Evolutionary conservation across 2,113 vertebrate species (phyloP), one percentile per base, ranked within the genome.

Genomic region (Apteryx mantelli): DNA sequence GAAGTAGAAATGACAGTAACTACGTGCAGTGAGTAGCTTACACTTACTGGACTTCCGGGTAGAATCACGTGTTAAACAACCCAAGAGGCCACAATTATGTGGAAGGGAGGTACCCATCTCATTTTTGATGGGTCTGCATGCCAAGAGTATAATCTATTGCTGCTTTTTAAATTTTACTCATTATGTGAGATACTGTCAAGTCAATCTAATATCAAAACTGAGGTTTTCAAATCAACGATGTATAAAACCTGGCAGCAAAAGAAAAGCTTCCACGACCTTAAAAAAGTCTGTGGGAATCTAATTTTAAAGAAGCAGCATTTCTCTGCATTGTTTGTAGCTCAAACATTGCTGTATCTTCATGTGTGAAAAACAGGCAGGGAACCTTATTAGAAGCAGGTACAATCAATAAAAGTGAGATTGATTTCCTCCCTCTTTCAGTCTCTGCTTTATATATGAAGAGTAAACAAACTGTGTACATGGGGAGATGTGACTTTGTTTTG

Each of bases 241-340:
- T 88, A 84, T 77, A 87, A 94, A 96, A 71, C 48, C 75, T 90
- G 25, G 13, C 50, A 94, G 74, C 42, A 91, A 70, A 26, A 83
- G 68, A 68, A 89, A 91, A 26, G 3, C 21, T 70, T 92, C 50
- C 55, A 36, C 53, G 66, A 55, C 7, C 7, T 10, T 28, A 75
- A 61, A 34, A 82, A 86, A 24, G 7, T 56, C 42, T 52, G 18
- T 22, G 44, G 18, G 26, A 89, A 63, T 84, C 66, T 85, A 86
- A 79, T 95, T 95, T 97, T 95, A 87, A 95, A 92, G 81, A 61
- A 63, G 26, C n/a, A 89, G 48, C 16, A 66, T 87, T 94, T 80
- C 13, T 68, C 42, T 69, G 20, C 42, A 12, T 48, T 91, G 53
- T 81, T 92, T 92, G 28, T 85, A 82, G 30, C 44, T 65, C 63